Conservation (phyloP, 2,113 vertebrate genomes). For the Hiodon alosoides region DNA sequence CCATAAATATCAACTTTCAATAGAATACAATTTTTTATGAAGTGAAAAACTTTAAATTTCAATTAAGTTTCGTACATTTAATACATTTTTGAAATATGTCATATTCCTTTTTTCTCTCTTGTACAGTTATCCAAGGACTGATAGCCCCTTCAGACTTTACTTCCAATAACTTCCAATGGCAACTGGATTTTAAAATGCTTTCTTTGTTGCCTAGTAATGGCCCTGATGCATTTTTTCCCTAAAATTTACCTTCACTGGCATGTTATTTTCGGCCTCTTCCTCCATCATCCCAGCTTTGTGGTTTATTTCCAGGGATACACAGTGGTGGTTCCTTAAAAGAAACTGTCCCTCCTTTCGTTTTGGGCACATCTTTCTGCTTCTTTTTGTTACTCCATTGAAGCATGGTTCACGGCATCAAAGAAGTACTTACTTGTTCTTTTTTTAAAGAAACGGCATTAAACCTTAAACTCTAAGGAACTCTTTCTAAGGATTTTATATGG, state of each 20-base stretch:
- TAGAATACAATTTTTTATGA: no score
- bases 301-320: conserved; percentile 9
- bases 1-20: no score
- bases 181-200: no score
- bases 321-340: conserved; percentile 25
- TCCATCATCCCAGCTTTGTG: conserved; percentile 5
- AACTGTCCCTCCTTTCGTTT: conserved; percentile 8
- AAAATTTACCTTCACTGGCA: conserved; percentile 18
- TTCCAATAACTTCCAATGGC: no score
- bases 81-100: no score
- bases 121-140: no score
- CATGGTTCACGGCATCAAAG: conserved; percentile 21
- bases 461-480: neutral
- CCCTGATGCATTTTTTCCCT: neutral
- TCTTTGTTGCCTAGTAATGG: no score
- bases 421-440: neutral
- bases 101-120: no score
- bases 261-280: conserved; percentile 29
- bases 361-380: conserved; percentile 32
- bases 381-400: conserved; percentile 29
- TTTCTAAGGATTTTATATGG: neutral
- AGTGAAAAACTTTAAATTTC: no score
- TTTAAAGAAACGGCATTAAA: conserved; percentile 27
- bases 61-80: no score
- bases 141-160: no score